Evolutionary conservation across 2,888 invertebrate genomes (phyloP).

Genomic region (Troglohyphantes excavatus): DNA sequence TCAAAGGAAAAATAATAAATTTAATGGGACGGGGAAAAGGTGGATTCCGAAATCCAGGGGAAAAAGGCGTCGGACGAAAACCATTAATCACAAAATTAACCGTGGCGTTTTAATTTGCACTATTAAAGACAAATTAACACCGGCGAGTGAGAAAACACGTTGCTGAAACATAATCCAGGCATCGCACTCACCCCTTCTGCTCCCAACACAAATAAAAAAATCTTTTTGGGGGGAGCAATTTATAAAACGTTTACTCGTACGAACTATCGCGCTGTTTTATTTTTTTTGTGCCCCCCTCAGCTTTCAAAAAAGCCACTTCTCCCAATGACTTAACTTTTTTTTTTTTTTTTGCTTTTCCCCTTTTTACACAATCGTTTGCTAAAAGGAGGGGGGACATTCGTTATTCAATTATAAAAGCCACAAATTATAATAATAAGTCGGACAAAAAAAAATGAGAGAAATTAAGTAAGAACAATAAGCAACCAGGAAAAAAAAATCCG

Average conservation of each 20-base stretch:
- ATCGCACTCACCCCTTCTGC: too few species aligned
- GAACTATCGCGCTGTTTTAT: too few species aligned
- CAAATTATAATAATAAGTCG: conserved; percentile 77
- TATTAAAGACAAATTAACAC: conserved; percentile 79
- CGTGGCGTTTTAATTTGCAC: conserved; percentile 77
- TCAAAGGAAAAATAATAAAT: conserved; percentile 65
- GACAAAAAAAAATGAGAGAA: conserved; percentile 13
- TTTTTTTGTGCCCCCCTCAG: conserved; percentile 4
- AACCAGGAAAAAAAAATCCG: conserved; percentile 40
- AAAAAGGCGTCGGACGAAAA: too few species aligned
- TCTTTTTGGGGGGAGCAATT: conserved; percentile 42
- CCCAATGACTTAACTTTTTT: conserved; percentile 54
- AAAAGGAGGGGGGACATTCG: conserved; percentile 28
- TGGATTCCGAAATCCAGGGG: conserved; percentile 48
- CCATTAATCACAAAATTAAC: conserved; percentile 78
- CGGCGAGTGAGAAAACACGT: conserved; percentile 46
- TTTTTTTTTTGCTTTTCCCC: conserved; percentile 26
- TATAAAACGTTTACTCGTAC: conserved; percentile 68
- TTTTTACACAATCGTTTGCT: neutral
- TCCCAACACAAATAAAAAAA: conserved; percentile 6
- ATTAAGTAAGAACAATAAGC: conserved; percentile 74
- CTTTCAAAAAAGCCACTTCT: conserved; percentile 23
- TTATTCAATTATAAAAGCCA: conserved; percentile 79
- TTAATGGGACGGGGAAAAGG: conserved; percentile 44
- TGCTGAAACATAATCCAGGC: conserved; percentile 53